phyloP scores from a whole-genome alignment of 92 coral and sea anemone species.

The Parazoanthus atlanticus region DNA sequence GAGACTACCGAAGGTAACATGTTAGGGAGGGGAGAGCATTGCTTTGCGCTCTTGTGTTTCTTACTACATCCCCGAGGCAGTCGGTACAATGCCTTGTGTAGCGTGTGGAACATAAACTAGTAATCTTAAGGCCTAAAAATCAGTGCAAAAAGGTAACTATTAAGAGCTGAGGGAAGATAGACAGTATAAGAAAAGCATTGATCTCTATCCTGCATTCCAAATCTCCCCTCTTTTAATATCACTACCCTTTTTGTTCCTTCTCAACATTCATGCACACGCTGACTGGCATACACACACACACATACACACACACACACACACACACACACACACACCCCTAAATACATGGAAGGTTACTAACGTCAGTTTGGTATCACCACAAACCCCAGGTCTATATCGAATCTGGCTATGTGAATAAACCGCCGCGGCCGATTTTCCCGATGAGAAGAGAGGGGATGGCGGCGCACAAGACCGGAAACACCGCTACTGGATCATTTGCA shows the following conservation, averaged over 20 bases:
- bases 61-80: neutral
- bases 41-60: neutral
- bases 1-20: constrained; percentile 16
- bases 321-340: neutral
- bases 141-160: no score
- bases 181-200: no score
- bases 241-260: no score
- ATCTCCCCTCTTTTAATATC: no score
- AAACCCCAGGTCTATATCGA: neutral
- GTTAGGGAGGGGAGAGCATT: neutral
- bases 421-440: constrained; percentile 21
- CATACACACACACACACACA: neutral
- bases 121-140: no score
- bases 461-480: constrained; percentile 12
- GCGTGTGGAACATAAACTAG: no score
- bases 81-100: neutral
- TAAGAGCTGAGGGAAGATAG: no score
- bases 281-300: no score
- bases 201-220: no score
- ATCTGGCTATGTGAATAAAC: constrained; percentile 1
- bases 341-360: neutral
- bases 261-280: no score
- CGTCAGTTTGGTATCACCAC: neutral
- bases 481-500: constrained; percentile 4
- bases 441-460: constrained; percentile 33